Conservation (phyloP, 2,888 invertebrate genomes). For the Cyaniris semiargus region DNA sequence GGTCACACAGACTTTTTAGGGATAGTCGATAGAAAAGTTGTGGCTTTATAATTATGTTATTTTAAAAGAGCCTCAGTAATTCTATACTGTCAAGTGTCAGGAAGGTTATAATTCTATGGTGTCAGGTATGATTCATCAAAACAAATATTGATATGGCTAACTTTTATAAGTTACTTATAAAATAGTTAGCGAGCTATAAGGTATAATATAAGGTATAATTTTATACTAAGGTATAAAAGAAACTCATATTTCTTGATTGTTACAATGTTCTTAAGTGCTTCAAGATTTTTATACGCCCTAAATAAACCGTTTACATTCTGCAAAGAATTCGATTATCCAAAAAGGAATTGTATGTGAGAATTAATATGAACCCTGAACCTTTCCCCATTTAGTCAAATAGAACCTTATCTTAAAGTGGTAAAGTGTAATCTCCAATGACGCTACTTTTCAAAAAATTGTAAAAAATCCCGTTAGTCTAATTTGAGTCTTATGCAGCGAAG, state of each 20-base stretch:
- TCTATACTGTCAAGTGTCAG: no score
- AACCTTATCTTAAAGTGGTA: neutral
- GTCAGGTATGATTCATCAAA: no score
- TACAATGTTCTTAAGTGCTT: neutral
- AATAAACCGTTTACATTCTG: slow-evolving; percentile 14
- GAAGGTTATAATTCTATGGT: no score
- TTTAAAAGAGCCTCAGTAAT: no score
- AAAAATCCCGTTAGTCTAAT: neutral
- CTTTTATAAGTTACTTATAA: no score
- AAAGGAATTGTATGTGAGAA: slow-evolving; percentile 23
- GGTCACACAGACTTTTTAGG: no score
- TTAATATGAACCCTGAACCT: slow-evolving; percentile 22
- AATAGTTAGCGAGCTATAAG: no score
- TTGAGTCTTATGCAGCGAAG: neutral
- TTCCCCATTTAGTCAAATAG: neutral
- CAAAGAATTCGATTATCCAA: slow-evolving; percentile 30
- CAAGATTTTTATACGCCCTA: neutral
- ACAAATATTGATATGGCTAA: no score
- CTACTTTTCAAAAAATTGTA: neutral
- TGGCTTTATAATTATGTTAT: no score
- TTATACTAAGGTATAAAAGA: neutral
- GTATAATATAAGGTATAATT: no score
- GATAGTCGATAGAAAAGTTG: no score
- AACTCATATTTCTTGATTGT: neutral
- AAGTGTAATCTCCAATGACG: neutral